phyloP scores from a whole-genome alignment of 2,888 invertebrate species.

The Phyto melanocephala region DNA sequence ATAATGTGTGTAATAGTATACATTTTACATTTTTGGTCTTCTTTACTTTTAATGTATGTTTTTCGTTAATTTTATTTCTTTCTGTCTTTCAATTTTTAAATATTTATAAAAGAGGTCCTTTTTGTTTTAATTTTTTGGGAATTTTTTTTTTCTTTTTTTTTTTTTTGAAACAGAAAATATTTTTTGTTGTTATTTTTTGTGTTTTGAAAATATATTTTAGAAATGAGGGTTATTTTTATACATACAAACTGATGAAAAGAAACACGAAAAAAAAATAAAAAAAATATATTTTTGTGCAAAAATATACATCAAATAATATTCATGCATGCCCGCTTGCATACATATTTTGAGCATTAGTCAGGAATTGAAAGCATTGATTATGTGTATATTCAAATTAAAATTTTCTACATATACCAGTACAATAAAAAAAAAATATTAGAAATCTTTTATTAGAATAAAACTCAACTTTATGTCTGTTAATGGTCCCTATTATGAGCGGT shows the following conservation, averaged over 20 bases:
- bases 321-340: conserved; percentile 27
- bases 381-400: no score
- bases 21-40: conserved; percentile 54
- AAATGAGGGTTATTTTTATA: conserved; percentile 36
- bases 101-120: conserved; percentile 12
- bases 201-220: neutral
- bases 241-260: no score
- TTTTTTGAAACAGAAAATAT: conserved; percentile 18
- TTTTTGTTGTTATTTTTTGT: neutral
- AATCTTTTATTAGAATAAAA: no score
- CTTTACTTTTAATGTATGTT: conserved; percentile 41
- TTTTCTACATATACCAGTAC: no score
- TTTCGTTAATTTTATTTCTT: conserved; percentile 7
- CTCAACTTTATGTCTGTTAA: no score
- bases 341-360: neutral
- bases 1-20: conserved; percentile 30
- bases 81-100: conserved; percentile 8
- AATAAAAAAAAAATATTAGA: no score
- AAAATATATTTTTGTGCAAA: conserved; percentile 18
- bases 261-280: neutral
- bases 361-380: conserved; percentile 1
- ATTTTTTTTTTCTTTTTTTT: no score
- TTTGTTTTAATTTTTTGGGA: conserved; percentile 16
- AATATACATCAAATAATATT: neutral
- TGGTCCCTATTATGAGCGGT: no score